Conservation (phyloP, 2,113 vertebrate species). For the Dromas ardeola region DNA sequence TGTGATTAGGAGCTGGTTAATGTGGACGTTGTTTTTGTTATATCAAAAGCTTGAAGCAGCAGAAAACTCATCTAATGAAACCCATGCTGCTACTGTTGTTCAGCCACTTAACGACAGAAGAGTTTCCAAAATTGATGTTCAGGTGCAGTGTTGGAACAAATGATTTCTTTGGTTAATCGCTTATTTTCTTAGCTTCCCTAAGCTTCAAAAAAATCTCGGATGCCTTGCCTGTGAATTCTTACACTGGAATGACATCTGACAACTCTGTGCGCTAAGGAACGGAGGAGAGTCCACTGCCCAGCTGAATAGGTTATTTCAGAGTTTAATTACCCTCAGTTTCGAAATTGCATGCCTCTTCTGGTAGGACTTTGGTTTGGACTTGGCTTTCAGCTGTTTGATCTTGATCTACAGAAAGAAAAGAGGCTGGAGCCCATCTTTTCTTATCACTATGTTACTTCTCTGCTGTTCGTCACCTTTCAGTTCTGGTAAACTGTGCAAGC, state of each 20-base stretch:
- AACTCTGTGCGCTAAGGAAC: rapidly evolving
- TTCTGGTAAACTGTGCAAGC: neutral
- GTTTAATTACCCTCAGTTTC: neutral
- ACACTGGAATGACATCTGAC: neutral
- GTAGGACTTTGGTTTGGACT: neutral
- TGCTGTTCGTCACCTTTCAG: neutral
- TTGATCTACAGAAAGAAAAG: neutral
- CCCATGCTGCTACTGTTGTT: neutral
- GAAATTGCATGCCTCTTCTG: neutral
- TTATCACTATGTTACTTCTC: neutral
- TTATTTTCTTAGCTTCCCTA: neutral
- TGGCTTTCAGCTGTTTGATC: neutral
- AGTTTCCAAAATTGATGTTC: neutral
- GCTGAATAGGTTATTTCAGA: neutral
- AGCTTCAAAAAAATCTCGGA: neutral
- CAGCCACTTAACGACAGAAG: neutral
- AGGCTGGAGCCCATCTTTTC: neutral
- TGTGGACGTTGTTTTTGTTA: neutral
- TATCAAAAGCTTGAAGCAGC: neutral
- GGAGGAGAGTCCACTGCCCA: neutral
- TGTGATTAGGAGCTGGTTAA: neutral
- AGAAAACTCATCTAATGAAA: neutral
- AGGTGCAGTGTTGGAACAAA: neutral
- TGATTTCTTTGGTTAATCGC: neutral
- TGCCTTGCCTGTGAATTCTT: neutral